These are phyloP conservation scores for Dichetophora obliterata DNA, from an alignment of 2,888 invertebrate species.

Conservation along the genomic window DNA sequence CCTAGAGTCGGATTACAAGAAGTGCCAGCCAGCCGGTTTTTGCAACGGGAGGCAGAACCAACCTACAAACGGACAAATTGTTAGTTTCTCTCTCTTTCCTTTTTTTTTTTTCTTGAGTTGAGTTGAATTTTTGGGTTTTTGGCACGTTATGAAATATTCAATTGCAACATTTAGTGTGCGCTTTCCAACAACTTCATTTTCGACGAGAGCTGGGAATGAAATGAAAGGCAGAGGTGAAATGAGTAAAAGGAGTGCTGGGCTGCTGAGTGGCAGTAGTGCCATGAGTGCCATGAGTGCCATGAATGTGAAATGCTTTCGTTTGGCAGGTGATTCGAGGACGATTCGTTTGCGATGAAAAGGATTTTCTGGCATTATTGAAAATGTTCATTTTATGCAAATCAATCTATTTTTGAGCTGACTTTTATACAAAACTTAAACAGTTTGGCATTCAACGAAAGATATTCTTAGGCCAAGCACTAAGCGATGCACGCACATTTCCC, in stretches of 20 bases:
- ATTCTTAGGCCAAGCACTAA: no score
- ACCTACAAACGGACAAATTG: constrained; percentile 1
- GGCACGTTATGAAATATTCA: constrained; percentile 59
- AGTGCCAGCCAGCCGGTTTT: not conserved
- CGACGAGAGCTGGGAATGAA: not conserved
- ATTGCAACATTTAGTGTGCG: constrained; percentile 51
- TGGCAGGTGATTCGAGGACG: not conserved
- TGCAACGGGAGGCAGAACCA: not conserved
- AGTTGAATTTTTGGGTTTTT: constrained; percentile 41
- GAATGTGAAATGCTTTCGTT: not conserved
- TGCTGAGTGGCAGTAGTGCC: not conserved
- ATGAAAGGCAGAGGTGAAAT: not conserved
- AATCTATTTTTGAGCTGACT: no score
- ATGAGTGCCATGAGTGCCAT: not conserved
- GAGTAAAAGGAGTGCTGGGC: not conserved
- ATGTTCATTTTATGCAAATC: no score
- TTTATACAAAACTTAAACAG: no score
- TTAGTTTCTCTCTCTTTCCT: not conserved
- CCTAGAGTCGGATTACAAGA: not conserved
- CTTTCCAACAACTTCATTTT: constrained; percentile 14
- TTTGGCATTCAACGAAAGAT: no score
- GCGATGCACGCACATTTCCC: no score
- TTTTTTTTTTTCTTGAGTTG: not conserved
- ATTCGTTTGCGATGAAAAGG: not conserved
- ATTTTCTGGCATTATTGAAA: no score